Evolutionary conservation across 2,888 invertebrate species (phyloP).

Genomic region (Busseola fusca): DNA sequence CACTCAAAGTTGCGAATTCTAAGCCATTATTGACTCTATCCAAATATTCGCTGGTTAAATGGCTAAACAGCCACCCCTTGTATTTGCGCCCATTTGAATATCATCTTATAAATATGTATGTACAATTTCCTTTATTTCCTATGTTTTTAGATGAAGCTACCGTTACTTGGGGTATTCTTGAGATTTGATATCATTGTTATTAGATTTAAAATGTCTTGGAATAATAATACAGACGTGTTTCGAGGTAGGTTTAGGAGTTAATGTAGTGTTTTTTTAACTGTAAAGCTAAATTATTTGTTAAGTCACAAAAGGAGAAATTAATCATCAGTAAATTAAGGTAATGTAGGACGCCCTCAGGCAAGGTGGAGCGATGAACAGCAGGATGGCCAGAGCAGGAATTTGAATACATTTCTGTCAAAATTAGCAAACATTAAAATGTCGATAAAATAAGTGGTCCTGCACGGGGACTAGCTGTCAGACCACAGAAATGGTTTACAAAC

Average conservation of each 20-base stretch:
- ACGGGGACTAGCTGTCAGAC: background rate
- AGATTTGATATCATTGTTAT: constrained; percentile 35
- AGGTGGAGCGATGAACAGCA: background rate
- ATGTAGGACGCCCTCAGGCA: background rate
- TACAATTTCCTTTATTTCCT: constrained; percentile 58
- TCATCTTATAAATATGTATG: constrained; percentile 70
- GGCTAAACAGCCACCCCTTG: constrained; percentile 60
- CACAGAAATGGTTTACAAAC: constrained; percentile 20
- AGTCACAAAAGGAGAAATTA: background rate
- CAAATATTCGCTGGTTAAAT: constrained; percentile 57
- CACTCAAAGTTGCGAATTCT: constrained; percentile 43
- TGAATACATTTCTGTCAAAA: background rate
- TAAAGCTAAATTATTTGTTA: background rate
- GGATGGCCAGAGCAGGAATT: background rate
- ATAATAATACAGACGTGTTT: background rate
- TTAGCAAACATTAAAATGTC: background rate
- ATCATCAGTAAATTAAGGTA: background rate
- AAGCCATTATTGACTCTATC: constrained; percentile 53
- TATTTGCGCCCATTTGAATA: constrained; percentile 73
- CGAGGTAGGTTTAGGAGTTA: background rate
- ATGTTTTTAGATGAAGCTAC: constrained; percentile 43
- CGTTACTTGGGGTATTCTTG: constrained; percentile 20
- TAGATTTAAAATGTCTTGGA: constrained; percentile 15
- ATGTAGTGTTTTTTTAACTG: background rate
- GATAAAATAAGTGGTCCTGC: background rate